Percentiles rank a stretch among this genome's conserved stretches.
These are phyloP conservation scores for Jaculus jaculus DNA, from an alignment of 2,113 vertebrate species.

Conservation along the genomic window DNA sequence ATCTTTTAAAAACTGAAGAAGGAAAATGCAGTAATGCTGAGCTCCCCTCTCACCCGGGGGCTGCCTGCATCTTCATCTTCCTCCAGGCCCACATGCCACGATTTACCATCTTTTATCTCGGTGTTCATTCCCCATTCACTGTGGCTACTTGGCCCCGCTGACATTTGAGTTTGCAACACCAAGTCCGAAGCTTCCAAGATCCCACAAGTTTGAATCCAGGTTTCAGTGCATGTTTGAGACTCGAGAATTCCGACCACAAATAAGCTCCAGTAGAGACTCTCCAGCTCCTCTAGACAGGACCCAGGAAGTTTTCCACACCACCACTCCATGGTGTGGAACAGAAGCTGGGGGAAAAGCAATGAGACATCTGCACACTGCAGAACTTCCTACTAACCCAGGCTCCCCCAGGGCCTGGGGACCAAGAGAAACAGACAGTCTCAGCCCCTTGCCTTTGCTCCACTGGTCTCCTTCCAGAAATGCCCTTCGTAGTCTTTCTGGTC, in stretches of 20 bases:
- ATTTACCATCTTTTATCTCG: too few species aligned
- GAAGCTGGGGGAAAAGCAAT: neutral
- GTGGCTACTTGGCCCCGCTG: neutral
- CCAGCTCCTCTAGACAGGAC: neutral
- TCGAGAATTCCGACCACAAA: neutral
- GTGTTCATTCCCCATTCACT: rapidly evolving
- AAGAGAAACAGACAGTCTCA: neutral
- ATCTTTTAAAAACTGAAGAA: neutral
- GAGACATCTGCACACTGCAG: neutral
- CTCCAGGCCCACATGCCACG: too few species aligned
- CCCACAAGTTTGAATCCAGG: too few species aligned
- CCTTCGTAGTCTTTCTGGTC: neutral
- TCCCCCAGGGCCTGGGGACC: neutral
- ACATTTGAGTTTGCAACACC: neutral
- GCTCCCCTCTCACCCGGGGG: neutral
- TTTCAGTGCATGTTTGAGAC: neutral
- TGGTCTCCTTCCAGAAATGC: neutral
- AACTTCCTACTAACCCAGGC: neutral
- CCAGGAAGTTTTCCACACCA: neutral
- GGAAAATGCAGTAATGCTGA: neutral
- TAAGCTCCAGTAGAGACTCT: neutral
- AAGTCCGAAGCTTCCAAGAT: rapidly evolving
- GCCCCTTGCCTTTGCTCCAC: too few species aligned
- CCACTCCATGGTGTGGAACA: too few species aligned
- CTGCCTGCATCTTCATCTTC: too few species aligned